phyloP scores from a whole-genome alignment of 2,797 vertebrate genomes.

The Psittacula derbiana region DNA sequence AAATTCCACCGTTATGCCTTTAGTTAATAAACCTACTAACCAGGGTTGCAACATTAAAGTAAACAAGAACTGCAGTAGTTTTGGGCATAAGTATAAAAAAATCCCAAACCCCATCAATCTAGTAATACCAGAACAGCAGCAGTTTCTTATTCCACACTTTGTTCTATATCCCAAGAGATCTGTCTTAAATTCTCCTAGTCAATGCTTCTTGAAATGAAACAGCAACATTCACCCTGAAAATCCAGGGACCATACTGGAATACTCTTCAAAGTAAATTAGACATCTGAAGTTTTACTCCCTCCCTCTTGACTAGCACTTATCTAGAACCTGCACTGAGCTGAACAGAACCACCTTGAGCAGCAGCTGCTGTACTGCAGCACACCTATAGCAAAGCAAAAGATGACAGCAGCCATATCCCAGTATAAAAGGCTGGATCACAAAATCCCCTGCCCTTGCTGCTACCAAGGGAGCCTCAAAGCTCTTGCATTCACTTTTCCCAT shows the following conservation, averaged over 20 bases:
- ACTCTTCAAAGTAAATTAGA: not conserved
- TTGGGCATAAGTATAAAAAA: not conserved
- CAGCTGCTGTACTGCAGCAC: not conserved
- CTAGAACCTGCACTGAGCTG: not conserved
- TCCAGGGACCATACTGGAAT: not conserved
- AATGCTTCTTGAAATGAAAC: not conserved
- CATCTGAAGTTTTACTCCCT: not conserved
- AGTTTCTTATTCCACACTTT: not conserved
- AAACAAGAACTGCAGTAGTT: not conserved
- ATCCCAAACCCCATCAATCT: rapidly evolving
- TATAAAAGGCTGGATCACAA: not conserved
- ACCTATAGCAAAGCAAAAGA: not conserved
- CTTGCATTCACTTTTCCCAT: not conserved
- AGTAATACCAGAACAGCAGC: not conserved
- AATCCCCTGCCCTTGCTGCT: not conserved
- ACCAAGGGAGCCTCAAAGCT: not conserved
- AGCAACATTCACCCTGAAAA: not conserved
- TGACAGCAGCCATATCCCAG: not conserved
- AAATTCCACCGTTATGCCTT: not conserved
- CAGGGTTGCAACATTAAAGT: not conserved
- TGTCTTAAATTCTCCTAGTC: not conserved
- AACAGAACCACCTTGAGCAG: not conserved
- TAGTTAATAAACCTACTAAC: not conserved
- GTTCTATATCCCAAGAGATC: not conserved
- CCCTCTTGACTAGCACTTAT: not conserved